Evolutionary conservation across 1,140 invertebrate species (phyloP), one percentile per base, ranked within the genome.

Genomic region (Whitmania pigra): DNA sequence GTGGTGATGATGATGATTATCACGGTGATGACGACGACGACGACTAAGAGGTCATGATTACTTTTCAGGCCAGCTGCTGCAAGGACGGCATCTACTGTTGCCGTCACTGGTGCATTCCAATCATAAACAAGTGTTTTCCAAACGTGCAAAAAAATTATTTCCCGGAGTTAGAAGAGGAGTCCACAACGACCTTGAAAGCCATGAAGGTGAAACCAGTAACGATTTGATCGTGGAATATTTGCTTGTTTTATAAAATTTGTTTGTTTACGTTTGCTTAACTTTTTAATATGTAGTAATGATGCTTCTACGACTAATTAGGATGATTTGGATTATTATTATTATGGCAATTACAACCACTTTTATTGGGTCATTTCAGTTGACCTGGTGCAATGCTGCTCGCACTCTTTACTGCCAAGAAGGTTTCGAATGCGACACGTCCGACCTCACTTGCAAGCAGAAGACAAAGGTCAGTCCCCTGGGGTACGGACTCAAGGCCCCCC

Each of bases 51-150:
- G 43, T 49, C 1, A 15, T 49, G 43, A 17, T 49, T 5, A 17
- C 9, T 49, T 49, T 49, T 15, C 57, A 63, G 57, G 57, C 57
- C 22, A 63, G 57, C 11, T 63, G 57, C 11, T 63, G 57, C 15
- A 2, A 63, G 4, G 57, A 63, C 22, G 57, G 57, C 57, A 63
- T 25, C 6, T 9, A 31, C 11, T 63, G 57, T 63, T 63, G 57
- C 29, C 2, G 9, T 2, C 9, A n/a, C 57, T 63, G 57, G 57
- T 63, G 57, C 15, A 15, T 63, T 22, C 57, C 57, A 3, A 4
- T 25, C 13, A 63, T 63, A 11, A 63, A 63, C 57, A 63, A 63
- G 15, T 63, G 57, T 18, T 63, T 63, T 31, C 57, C 57, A 4
- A 63, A 17, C 11, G 29, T 63, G 15, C 27, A 20, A 49, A 69